These are phyloP conservation scores for Scleropages formosus DNA, from an alignment of 2,797 vertebrate species.

Conservation along the genomic window DNA sequence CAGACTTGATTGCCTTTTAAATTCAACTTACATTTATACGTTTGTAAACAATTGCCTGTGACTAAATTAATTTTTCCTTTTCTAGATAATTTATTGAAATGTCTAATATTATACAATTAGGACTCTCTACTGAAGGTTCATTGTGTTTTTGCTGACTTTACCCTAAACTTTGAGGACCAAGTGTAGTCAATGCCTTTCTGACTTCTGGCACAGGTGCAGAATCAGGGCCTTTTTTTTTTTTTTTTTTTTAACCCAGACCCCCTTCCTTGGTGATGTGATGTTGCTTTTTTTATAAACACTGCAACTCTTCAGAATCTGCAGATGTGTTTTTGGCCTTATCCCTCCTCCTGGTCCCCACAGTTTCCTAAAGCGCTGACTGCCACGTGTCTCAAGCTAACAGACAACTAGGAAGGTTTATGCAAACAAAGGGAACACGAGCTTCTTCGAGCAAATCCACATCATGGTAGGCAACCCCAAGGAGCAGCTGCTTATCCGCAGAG, in stretches of 20 bases:
- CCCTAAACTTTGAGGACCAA: slow-evolving; percentile 34
- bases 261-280: slow-evolving; percentile 12
- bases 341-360: neutral
- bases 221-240: slow-evolving; percentile 8
- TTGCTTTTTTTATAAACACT: slow-evolving; percentile 2
- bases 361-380: neutral
- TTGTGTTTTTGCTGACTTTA: slow-evolving; percentile 2
- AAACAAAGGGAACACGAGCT: no score
- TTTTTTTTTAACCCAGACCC: slow-evolving; percentile 34
- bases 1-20: slow-evolving; percentile 57
- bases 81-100: slow-evolving; percentile 75
- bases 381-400: no score
- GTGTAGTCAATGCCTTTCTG: slow-evolving; percentile 11
- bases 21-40: slow-evolving; percentile 52
- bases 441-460: no score
- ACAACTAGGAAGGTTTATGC: no score
- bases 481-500: no score
- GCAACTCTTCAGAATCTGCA: neutral
- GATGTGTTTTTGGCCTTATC: neutral
- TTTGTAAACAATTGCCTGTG: slow-evolving; percentile 61
- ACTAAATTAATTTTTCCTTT: slow-evolving; percentile 61
- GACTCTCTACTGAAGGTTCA: neutral
- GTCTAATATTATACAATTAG: slow-evolving; percentile 51
- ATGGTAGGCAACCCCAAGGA: no score
- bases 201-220: slow-evolving; percentile 25